Conservation (phyloP, 2,888 invertebrate species). For the Byasa hedistus region DNA sequence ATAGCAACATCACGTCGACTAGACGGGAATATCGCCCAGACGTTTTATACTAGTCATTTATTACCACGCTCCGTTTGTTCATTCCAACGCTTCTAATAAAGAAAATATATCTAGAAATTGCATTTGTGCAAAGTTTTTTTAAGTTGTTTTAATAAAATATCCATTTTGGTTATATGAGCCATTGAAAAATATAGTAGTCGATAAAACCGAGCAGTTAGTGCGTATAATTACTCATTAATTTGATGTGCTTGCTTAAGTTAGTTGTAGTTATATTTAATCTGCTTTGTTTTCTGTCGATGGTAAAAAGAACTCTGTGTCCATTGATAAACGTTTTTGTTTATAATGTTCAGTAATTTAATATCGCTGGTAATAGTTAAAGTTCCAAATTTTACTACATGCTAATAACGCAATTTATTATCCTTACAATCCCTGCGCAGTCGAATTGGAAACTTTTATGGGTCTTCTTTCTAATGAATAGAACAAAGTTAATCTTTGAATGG, state of each 20-base stretch:
- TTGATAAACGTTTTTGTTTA: not conserved
- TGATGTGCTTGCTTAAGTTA: too few species aligned
- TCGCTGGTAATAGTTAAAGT: not conserved
- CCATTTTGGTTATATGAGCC: not conserved
- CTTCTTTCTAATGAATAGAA: not conserved
- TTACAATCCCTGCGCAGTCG: not conserved
- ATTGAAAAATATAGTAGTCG: not conserved
- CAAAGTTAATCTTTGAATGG: slow-evolving; percentile 11
- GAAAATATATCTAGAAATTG: not conserved
- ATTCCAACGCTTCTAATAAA: not conserved
- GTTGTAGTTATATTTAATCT: not conserved
- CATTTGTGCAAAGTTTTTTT: not conserved
- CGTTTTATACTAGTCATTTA: slow-evolving; percentile 13
- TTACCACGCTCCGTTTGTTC: slow-evolving; percentile 6
- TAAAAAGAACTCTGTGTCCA: not conserved
- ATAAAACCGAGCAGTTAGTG: too few species aligned
- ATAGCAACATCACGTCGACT: slow-evolving; percentile 1
- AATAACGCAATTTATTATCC: not conserved
- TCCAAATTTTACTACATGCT: not conserved
- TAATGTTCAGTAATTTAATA: too few species aligned
- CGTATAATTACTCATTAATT: too few species aligned
- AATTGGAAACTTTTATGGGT: not conserved
- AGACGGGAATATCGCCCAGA: slow-evolving; percentile 20
- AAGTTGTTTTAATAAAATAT: slow-evolving; percentile 1
- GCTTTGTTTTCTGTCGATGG: not conserved